Evolutionary conservation across 2,113 vertebrate genomes (phyloP).

Genomic region (Aptenodytes forsteri): DNA sequence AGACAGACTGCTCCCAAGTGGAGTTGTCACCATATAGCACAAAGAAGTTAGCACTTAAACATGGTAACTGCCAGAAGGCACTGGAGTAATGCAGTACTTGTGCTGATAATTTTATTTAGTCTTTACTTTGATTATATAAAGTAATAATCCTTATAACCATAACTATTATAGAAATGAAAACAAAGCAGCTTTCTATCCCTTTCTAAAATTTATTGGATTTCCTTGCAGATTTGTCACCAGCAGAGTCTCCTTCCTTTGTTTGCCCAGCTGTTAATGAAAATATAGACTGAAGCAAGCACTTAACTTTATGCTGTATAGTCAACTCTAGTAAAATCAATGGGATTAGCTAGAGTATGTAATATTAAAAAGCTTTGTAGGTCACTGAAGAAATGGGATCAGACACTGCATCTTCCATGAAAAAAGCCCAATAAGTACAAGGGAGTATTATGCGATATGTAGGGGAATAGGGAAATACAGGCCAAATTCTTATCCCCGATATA

Average conservation of each 20-base stretch:
- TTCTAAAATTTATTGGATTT: neutral
- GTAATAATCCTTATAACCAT: neutral
- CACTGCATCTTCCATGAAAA: neutral
- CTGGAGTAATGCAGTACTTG: neutral
- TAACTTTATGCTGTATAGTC: neutral
- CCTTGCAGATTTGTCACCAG: neutral
- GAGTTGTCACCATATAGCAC: neutral
- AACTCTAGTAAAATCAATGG: neutral
- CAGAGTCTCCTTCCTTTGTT: neutral
- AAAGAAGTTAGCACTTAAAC: neutral
- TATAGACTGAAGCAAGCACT: neutral
- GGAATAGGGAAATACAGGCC: neutral
- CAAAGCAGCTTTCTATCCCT: neutral
- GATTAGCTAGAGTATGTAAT: neutral
- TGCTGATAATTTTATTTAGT: neutral
- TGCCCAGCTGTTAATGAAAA: neutral
- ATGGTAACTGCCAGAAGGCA: neutral
- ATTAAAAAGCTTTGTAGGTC: neutral
- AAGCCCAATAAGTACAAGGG: neutral
- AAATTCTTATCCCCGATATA: neutral
- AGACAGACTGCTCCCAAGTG: neutral
- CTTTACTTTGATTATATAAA: conserved; percentile 5
- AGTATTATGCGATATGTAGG: neutral
- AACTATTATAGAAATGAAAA: neutral
- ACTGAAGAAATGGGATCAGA: neutral